Conservation (phyloP, 2,797 vertebrate genomes). For the Tinamus major region DNA sequence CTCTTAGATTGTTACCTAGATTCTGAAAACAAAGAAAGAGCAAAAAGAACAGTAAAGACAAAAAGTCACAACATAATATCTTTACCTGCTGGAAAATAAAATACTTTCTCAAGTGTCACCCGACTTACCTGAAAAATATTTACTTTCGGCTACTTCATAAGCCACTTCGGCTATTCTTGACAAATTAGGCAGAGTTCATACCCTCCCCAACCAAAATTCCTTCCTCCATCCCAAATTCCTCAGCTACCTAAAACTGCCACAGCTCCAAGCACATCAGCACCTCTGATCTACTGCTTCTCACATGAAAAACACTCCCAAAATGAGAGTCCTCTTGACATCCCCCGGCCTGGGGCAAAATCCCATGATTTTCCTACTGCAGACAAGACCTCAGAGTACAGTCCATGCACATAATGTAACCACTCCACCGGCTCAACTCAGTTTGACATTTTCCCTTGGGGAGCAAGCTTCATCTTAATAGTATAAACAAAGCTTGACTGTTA, state of each 20-base stretch:
- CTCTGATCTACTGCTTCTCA: background rate
- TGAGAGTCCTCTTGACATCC: background rate
- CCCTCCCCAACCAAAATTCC: background rate
- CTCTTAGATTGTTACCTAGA: background rate
- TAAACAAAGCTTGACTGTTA: background rate
- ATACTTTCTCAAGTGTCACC: background rate
- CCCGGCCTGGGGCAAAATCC: background rate
- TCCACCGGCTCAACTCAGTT: background rate
- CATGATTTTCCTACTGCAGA: background rate
- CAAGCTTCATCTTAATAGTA: background rate
- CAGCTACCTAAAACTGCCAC: background rate
- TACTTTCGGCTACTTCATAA: background rate
- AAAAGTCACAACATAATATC: background rate
- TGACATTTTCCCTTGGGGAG: background rate
- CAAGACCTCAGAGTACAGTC: background rate
- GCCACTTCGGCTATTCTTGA: background rate
- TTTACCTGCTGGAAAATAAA: no score
- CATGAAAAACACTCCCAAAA: background rate
- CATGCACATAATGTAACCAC: background rate
- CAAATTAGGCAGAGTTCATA: background rate
- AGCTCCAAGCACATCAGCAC: background rate
- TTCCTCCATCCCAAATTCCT: background rate
- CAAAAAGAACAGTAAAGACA: background rate
- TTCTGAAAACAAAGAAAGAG: background rate
- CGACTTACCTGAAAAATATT: background rate